phyloP scores from a whole-genome alignment of 1,140 invertebrate genomes.

The Drosophila aff. region DNA sequence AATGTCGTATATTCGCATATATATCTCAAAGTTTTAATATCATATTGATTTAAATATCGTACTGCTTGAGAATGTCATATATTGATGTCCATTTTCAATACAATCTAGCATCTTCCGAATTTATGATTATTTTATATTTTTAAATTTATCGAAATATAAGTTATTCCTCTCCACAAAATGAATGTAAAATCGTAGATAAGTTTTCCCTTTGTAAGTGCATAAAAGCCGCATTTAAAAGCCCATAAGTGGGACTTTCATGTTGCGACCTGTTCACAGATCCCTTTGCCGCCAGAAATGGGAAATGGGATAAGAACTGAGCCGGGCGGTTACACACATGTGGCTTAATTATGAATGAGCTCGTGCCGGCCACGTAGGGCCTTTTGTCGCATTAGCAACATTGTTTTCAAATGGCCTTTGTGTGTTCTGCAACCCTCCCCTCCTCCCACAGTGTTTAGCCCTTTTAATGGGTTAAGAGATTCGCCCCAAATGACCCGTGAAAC shows the following conservation, averaged over 20 bases:
- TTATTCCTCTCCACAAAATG: slow-evolving; percentile 9
- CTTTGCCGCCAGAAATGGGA: slow-evolving; percentile 17
- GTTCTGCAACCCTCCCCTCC: slow-evolving; percentile 19
- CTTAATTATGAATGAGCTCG: slow-evolving; percentile 76
- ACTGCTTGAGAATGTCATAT: no score
- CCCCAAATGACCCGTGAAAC: slow-evolving; percentile 35
- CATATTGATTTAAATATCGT: no score
- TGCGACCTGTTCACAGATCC: slow-evolving; percentile 40
- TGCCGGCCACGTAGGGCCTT: slow-evolving; percentile 42
- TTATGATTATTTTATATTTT: neutral
- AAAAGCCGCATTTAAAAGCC: slow-evolving; percentile 76
- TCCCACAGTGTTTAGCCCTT: neutral
- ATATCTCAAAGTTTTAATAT: no score
- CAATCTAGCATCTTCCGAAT: no score
- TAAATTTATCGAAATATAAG: neutral
- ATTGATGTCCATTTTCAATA: no score
- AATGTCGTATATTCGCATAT: no score
- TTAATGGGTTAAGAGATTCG: slow-evolving; percentile 43
- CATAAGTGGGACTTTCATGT: slow-evolving; percentile 68
- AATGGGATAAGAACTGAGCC: slow-evolving; percentile 4
- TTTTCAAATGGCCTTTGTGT: slow-evolving; percentile 69
- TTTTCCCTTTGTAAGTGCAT: slow-evolving; percentile 4
- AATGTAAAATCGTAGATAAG: slow-evolving; percentile 1
- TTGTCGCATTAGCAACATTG: slow-evolving; percentile 74
- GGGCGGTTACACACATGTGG: slow-evolving; percentile 48